These are phyloP conservation scores for Labrus mixtus DNA, from an alignment of 2,113 vertebrate genomes.

Conservation along the genomic window DNA sequence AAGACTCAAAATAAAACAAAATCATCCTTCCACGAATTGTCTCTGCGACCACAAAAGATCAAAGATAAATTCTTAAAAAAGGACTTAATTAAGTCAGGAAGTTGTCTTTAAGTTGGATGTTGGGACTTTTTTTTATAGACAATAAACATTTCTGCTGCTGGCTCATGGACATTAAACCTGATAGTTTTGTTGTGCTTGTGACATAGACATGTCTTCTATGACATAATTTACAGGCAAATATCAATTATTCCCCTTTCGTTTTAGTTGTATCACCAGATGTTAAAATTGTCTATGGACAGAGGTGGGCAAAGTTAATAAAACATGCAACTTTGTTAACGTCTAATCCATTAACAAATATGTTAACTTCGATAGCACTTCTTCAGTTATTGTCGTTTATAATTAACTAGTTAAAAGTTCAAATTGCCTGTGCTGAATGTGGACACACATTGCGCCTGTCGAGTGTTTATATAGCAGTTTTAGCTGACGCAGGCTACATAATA, in stretches of 20 bases:
- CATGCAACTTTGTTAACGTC: no score
- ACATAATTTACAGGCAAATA: neutral
- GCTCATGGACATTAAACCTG: neutral
- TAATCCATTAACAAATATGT: no score
- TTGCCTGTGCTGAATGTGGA: no score
- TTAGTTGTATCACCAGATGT: neutral
- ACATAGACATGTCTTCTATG: neutral
- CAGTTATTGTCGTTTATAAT: no score
- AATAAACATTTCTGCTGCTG: neutral
- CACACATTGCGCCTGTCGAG: no score
- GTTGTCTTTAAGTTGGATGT: neutral
- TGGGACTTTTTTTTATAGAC: neutral
- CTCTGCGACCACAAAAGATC: conserved; percentile 25
- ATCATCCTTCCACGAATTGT: conserved; percentile 45
- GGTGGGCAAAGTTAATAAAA: no score
- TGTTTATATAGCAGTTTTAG: no score
- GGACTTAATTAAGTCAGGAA: conserved; percentile 36
- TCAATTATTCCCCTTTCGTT: neutral
- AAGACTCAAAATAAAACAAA: conserved; percentile 45
- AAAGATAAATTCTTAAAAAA: conserved; percentile 16
- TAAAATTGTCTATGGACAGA: neutral
- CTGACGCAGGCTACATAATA: no score
- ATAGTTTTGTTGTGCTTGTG: no score
- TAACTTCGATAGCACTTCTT: no score
- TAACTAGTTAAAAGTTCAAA: no score